Base-by-base conservation (phyloP, 2,797 vertebrate genomes). In the Coendou prehensilis region DNA sequence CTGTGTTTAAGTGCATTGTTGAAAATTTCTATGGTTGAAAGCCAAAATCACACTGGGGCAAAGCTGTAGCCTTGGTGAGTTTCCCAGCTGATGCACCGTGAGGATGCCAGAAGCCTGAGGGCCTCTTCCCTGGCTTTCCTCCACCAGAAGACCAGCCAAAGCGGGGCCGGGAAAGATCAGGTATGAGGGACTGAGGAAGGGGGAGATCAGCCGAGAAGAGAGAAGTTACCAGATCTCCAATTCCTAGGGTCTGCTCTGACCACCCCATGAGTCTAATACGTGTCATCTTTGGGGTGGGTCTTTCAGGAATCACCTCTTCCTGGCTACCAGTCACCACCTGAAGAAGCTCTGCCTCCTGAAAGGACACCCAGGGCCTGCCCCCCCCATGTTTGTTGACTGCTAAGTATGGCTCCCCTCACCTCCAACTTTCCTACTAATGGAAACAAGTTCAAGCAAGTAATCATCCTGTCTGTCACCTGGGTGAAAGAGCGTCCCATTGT, bases 331-430 rank as follows among this genome's bases (percentile, higher is more conserved):
- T 20, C 8, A 10, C 22, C 0, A 6, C 57, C 10, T 20, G 28
- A 37, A 50, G 52, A 61, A 76, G 28, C 45, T 33, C 28, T 26
- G 23, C 45, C 30, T 33, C 33, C 28, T 1, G 18, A 4, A 4
- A 5, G 71, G 41, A 52, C 6, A 4, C 1, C 1, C 47, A 17
- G 71, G 69, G 56, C 63, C 45, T n/a, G 6, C 17, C 26, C 23
- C 11, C 41, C 41, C 4, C 15, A 5, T 23, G 9, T 13, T 50
- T 75, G 23, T 63, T 20, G 15, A 45, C 2, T 52, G 33, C 13
- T 13, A 13, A 26, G n/a, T 3, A 10, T 0, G 0, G 9, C n/a
- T 37, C 23, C 37, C 69, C 54, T 0, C 2, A 5, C 3, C n/a
- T 2, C 5, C 22, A 33, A 52, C 26, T 69, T 4, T 45, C 0